Evolutionary conservation across 2,113 vertebrate species (phyloP).

Genomic region (Saguinus midas): DNA sequence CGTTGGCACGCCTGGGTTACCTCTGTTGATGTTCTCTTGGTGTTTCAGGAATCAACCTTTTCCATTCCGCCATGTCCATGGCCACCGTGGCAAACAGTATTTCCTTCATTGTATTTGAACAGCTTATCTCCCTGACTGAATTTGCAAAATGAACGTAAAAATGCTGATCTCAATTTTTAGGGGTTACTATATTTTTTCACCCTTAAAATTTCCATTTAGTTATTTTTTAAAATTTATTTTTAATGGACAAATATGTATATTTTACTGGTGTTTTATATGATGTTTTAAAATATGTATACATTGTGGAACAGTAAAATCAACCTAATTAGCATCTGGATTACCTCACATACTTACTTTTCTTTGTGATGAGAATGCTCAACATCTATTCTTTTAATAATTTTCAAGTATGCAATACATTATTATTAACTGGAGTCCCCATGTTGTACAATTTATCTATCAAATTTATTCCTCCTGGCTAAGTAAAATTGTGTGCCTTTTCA

Average conservation of each 20-base stretch:
- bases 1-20: rapidly evolving
- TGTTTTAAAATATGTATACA: not conserved
- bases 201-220: not conserved
- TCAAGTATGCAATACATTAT: not conserved
- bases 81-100: not conserved
- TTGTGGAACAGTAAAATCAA: not conserved
- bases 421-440: not conserved
- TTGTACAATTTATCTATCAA: not conserved
- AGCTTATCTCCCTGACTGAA: not conserved
- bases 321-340: not conserved
- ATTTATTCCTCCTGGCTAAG: not conserved
- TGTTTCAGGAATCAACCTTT: not conserved
- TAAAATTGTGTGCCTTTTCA: not conserved
- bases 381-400: no score
- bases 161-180: not conserved
- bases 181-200: not conserved
- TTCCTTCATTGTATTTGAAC: not conserved
- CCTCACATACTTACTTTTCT: no score
- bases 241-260: not conserved
- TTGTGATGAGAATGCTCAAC: no score
- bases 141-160: not conserved
- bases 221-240: not conserved
- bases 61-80: not conserved
- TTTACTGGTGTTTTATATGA: no score
- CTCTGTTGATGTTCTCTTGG: not conserved